Base-by-base conservation (phyloP, 2,797 vertebrate species). In the Sebastes elongatus region DNA sequence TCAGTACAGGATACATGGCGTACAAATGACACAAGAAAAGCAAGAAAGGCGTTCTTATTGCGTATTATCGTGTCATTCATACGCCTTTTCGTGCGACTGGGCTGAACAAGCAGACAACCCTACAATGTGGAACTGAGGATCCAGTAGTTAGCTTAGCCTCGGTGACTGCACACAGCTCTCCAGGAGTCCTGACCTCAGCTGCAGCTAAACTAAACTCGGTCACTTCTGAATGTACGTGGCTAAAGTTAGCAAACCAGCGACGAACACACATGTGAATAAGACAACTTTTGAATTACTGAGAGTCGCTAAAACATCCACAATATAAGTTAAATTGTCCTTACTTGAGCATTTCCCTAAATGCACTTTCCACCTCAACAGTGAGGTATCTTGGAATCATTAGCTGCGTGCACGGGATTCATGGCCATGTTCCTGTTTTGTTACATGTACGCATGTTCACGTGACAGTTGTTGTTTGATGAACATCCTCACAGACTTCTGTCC, bases 401-500 rank as follows among this genome's bases (percentile, higher is more conserved):
- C 13, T 6, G n/a, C 28, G 23, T 27, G 13, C 16, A 20, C 25
- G 27, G 22, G 22, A 56, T 62, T 56, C 7, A 28, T 59, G 10
- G 33, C 20, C 23, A 18, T 33, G 53, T 68, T 68, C 80, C 61
- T 64, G 42, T 66, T 66, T 55, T 33, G 64, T 30, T 55, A 25
- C 6, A 25, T 60, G n/a, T 64, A 42, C 6, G 18, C 13, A 20
- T 56, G 23, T 64, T 52, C 1, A 22, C 13, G 46, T 8, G 49
- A 69, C 69, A 22, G 64, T 49, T 64, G 66, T 27, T 68, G 66
- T 10, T n/a, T 64, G 74, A 71, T n/a, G 72, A 60, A 38, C 76
- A 30, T 80, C 70, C 74, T 85, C 74, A 27, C 72, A 59, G 22
- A 68, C 64, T 46, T 68, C 35, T 4, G 33, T 76, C 62, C 78